Percentiles rank a stretch among this genome's conserved stretches.
Conservation (phyloP, 2,888 invertebrate species). For the Atrina japonica region DNA sequence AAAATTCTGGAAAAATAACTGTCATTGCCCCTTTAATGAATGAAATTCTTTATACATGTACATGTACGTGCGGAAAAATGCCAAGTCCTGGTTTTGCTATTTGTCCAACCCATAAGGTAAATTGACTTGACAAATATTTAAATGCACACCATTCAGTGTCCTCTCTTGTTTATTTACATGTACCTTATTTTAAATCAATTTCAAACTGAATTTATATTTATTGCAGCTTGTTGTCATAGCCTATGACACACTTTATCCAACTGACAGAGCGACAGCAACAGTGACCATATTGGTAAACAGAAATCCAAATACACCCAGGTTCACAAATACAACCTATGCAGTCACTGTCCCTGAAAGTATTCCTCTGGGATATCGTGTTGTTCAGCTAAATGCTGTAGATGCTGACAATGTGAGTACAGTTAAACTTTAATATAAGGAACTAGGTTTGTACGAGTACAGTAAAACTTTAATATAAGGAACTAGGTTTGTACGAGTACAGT, state of each 20-base stretch:
- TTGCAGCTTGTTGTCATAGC: conserved; percentile 54
- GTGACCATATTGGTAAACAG: conserved; percentile 49
- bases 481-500: no score
- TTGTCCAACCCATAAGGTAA: no score
- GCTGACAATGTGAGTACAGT: conserved; percentile 67
- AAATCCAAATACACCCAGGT: conserved; percentile 52
- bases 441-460: no score
- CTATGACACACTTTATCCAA: conserved; percentile 56
- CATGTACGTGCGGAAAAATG: neutral
- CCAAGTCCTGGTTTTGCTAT: no score
- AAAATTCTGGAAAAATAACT: no score
- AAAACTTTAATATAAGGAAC: no score
- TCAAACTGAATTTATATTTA: neutral
- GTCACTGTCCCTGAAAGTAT: conserved; percentile 48
- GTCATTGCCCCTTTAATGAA: no score
- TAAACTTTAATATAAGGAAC: no score
- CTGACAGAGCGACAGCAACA: conserved; percentile 39
- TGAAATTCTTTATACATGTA: neutral
- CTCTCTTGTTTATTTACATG: no score
- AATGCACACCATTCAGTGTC: no score
- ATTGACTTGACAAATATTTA: no score
- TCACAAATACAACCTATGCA: conserved; percentile 38
- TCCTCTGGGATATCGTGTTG: conserved; percentile 44
- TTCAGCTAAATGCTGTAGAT: conserved; percentile 62
- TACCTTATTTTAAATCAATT: no score